phyloP scores from a whole-genome alignment of 2,113 vertebrate species.

The Lycaon pictus region DNA sequence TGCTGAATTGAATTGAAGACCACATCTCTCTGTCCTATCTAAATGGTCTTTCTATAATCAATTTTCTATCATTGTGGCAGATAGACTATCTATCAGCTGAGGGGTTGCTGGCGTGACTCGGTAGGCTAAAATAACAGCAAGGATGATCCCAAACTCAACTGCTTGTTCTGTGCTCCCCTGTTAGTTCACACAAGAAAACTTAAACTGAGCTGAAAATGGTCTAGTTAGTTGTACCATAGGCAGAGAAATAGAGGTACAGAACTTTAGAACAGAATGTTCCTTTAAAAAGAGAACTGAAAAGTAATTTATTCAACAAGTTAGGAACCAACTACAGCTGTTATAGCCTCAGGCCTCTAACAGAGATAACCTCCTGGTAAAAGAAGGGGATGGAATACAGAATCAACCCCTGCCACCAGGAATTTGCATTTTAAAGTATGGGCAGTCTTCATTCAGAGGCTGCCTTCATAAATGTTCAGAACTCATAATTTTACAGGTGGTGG shows the following conservation, averaged over 20 bases:
- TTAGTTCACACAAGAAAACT: background rate
- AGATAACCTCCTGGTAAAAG: constrained; percentile 66
- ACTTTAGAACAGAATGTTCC: constrained; percentile 66
- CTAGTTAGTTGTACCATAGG: background rate
- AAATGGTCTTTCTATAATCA: constrained; percentile 3
- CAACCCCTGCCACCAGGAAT: background rate
- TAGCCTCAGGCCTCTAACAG: constrained; percentile 66
- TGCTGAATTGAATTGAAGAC: background rate
- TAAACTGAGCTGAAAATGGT: constrained; percentile 23
- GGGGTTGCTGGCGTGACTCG: background rate
- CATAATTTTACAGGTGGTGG: background rate
- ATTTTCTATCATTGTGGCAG: constrained; percentile 28
- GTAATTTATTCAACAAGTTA: constrained; percentile 78
- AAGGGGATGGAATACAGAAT: constrained; percentile 50
- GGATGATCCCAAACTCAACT: background rate
- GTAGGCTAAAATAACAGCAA: background rate
- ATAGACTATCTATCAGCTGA: background rate
- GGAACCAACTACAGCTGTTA: constrained; percentile 67
- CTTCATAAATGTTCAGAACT: constrained; percentile 27
- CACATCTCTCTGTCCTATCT: background rate
- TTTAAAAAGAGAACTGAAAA: constrained; percentile 76
- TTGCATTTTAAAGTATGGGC: constrained; percentile 34
- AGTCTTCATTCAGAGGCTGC: background rate
- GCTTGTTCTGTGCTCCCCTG: background rate
- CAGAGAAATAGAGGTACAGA: constrained; percentile 69